A percentile compares a stretch with the other conserved stretches of the same genome.
Evolutionary conservation across 2,113 vertebrate genomes (phyloP).

Genomic region (Lepus timidus): DNA sequence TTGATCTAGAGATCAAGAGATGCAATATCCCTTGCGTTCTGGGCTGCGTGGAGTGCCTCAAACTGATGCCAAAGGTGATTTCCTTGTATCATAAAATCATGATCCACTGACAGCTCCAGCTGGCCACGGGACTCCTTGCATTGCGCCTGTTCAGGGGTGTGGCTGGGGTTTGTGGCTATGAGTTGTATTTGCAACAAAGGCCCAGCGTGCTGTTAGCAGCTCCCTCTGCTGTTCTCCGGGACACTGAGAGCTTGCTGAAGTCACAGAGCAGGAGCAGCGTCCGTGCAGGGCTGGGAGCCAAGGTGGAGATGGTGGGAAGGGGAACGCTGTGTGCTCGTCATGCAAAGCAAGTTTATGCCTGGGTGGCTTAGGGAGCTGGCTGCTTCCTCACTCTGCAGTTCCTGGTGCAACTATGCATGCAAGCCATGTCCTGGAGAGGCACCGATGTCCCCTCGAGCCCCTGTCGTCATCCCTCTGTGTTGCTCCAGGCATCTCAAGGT

Average conservation of each 20-base stretch:
- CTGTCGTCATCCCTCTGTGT: neutral
- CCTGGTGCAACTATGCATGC: neutral
- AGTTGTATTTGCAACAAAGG: neutral
- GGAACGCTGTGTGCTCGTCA: no score
- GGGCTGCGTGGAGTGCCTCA: neutral
- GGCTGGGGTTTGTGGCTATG: neutral
- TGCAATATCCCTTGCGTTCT: neutral
- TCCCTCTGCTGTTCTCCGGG: neutral
- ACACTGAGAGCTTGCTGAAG: no score
- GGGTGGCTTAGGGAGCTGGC: neutral
- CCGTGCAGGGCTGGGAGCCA: neutral
- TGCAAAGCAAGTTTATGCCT: constrained; percentile 39
- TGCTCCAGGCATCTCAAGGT: neutral
- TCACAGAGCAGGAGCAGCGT: neutral
- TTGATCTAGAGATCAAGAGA: neutral
- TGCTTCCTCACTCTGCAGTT: neutral
- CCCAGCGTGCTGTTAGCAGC: fast-evolving
- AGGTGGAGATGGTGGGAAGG: neutral
- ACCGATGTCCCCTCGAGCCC: neutral
- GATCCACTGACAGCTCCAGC: neutral
- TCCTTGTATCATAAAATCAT: neutral
- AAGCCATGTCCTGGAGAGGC: neutral
- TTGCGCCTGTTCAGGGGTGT: neutral
- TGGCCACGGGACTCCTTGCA: neutral
- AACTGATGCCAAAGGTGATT: neutral